phyloP scores from a whole-genome alignment of 2,888 invertebrate genomes.

The Magallana nippona region DNA sequence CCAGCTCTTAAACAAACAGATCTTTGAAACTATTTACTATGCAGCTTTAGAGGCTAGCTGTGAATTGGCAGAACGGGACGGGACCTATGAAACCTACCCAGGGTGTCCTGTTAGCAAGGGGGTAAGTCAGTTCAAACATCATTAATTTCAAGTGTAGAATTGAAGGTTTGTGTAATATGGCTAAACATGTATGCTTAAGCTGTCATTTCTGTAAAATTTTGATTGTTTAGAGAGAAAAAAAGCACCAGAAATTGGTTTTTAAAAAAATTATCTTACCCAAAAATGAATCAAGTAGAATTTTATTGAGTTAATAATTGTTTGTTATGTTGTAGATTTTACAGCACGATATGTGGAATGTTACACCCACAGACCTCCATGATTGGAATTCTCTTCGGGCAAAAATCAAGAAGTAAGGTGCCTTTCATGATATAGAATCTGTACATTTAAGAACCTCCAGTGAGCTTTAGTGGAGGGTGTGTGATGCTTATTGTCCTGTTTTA shows the following conservation, averaged over 20 bases:
- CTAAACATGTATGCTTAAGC: not conserved
- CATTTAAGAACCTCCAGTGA: not conserved
- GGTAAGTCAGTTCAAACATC: constrained; percentile 77
- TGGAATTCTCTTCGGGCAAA: constrained; percentile 91
- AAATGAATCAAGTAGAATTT: too few relatives aligned
- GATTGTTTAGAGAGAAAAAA: too few relatives aligned
- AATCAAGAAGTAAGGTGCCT: constrained; percentile 85
- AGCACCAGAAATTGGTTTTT: not conserved
- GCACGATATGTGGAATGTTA: constrained; percentile 98
- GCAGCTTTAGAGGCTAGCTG: constrained; percentile 98
- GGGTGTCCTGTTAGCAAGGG: constrained; percentile 97
- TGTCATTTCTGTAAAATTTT: too few relatives aligned
- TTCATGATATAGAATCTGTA: not conserved
- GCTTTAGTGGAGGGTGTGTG: not conserved
- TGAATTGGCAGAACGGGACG: constrained; percentile 91
- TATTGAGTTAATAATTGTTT: not conserved
- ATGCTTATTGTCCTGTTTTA: constrained; percentile 33
- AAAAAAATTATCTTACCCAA: not conserved
- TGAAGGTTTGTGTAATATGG: not conserved
- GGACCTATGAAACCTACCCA: constrained; percentile 93
- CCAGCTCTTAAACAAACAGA: constrained; percentile 91
- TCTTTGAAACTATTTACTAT: constrained; percentile 98
- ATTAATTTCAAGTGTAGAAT: not conserved
- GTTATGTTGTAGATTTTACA: constrained; percentile 87
- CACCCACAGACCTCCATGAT: constrained; percentile 86